Base-by-base conservation (phyloP, 2,113 vertebrate species). In the Syngnathus scovelli region DNA sequence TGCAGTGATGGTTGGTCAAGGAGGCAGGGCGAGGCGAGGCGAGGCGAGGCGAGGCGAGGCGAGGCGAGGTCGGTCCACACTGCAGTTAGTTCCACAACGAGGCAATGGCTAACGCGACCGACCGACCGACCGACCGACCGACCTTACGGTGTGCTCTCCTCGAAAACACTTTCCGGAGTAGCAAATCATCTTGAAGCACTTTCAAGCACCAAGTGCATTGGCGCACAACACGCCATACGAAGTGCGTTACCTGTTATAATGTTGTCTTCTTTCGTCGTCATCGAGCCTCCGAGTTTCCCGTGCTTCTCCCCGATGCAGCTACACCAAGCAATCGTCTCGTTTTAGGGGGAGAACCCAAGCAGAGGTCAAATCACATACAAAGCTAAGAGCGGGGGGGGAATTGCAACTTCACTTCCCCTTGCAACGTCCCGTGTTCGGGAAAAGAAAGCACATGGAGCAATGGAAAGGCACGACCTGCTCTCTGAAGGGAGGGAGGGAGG, bases 201-300 rank as follows among this genome's bases (percentile, higher is more conserved):
- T 33, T 48, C 5, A 70, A 6, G 5, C 37, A 60, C 2, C 9
- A 21, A 4, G 54, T 5, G 51, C 0, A 1, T 39, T 36, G 43
- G 59, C 44, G 39, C 54, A 48, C 23, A 38, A 48, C 23, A 38
- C 70, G 61, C 36, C 27, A 3, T 0, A 19, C 49, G 13, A 36
- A 1, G 4, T 36, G 27, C 6, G 54, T 0, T 1, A 91, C 90
- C 90, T 85, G 86, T 21, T 75, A 82, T 75, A 1, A 83, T 67
- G 64, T 88, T 80, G 19, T 83, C 65, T 33, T 91, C 87, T 61
- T 80, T 89, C 48, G 88, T 89, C n/a, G 74, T 86, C 90, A 88
- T 92, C 72, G n/a, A 86, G 15, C 86, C 83, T 76, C 68, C 76
- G 56, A 77, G 75, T 68, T 69, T 68, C 59, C 6, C 83, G 76